phyloP scores from a whole-genome alignment of 2,797 vertebrate species.

The Garrulus glandarius region DNA sequence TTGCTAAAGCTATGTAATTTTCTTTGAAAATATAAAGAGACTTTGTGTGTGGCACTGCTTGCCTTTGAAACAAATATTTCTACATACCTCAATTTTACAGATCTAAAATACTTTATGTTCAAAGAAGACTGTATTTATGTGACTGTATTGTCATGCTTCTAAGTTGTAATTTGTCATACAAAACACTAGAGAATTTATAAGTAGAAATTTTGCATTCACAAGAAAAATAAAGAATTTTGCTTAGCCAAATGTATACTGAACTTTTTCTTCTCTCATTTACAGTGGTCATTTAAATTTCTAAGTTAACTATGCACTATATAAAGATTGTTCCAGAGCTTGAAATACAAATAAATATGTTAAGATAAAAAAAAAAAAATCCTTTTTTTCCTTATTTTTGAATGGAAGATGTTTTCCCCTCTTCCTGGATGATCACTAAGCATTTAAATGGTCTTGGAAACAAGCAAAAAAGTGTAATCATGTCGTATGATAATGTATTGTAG shows the following conservation, averaged over 20 bases:
- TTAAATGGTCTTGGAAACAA: not conserved
- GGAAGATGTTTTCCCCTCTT: not conserved
- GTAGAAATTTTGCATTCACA: not conserved
- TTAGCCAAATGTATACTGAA: not conserved
- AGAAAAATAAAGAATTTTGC: not conserved
- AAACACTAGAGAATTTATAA: not conserved
- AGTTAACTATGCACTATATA: not conserved
- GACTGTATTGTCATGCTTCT: not conserved
- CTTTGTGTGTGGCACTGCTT: not conserved
- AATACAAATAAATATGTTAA: not conserved
- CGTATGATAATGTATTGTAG: not conserved
- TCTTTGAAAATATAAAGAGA: not conserved
- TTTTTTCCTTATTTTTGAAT: not conserved
- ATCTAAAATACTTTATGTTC: not conserved
- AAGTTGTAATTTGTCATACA: not conserved
- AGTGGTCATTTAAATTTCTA: not conserved
- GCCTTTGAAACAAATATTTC: not conserved
- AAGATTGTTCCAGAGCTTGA: not conserved
- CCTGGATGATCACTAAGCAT: not conserved
- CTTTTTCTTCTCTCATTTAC: not conserved
- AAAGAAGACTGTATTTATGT: not conserved
- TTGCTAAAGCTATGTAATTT: not conserved
- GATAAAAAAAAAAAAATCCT: rapidly evolving
- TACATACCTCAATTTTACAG: not conserved
- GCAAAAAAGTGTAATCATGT: not conserved